A percentile compares a stretch with the other conserved stretches of the same genome.
phyloP scores from a whole-genome alignment of 1,140 invertebrate species.

The Formica selysi region DNA sequence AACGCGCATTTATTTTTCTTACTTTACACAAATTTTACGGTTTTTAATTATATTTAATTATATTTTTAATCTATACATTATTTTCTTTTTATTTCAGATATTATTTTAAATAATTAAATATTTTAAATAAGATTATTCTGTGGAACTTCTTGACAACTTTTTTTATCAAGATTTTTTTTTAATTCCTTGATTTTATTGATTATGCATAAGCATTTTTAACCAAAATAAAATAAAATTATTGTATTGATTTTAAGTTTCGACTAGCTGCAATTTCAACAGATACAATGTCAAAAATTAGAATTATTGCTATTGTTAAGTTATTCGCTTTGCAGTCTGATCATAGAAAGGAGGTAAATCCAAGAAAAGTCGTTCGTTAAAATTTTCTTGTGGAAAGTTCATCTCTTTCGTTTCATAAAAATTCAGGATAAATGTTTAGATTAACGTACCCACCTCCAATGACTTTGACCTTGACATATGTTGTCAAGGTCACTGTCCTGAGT shows the following conservation, averaged over 20 bases:
- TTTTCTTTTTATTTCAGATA: too few species aligned
- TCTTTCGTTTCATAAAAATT: not conserved
- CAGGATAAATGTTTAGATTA: too few species aligned
- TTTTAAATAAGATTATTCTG: not conserved
- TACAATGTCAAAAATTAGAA: conserved; percentile 21
- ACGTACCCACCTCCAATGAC: too few species aligned
- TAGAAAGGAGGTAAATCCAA: not conserved
- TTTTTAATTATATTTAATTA: too few species aligned
- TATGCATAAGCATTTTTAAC: not conserved
- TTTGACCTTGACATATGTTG: too few species aligned
- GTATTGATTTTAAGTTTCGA: not conserved
- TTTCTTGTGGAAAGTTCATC: conserved; percentile 10
- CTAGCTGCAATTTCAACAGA: not conserved
- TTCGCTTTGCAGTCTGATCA: conserved; percentile 28
- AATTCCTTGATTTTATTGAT: too few species aligned
- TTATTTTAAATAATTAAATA: too few species aligned
- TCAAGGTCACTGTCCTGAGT: too few species aligned
- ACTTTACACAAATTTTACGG: too few species aligned
- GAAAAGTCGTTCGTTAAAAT: conserved; percentile 6
- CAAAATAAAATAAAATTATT: not conserved
- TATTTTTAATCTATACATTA: too few species aligned
- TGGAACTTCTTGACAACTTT: not conserved
- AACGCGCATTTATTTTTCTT: too few species aligned
- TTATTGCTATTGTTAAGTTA: conserved; percentile 2
- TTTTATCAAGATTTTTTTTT: not conserved